Base-by-base conservation (phyloP, 2,113 vertebrate genomes). In the Oncorhynchus tshawytscha region DNA sequence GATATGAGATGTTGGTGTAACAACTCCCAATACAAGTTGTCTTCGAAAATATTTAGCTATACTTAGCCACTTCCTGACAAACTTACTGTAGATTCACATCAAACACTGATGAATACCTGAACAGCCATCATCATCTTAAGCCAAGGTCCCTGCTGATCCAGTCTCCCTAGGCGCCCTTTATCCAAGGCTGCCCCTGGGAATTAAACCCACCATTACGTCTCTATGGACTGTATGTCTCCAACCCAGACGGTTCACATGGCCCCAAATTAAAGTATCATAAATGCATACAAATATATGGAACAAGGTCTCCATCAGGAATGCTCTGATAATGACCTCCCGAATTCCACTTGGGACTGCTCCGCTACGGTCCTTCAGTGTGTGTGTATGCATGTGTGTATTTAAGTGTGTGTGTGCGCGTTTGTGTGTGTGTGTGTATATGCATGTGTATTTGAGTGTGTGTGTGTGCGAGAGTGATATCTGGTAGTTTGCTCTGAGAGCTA, bases 71-170 rank as follows among this genome's bases (percentile, higher is more conserved):
- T 15, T 4, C 62, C 8, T 25, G 5, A 22, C 9, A 65, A 22
- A 65, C 24, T 2, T 6, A 65, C 62, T 25, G 8, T 24, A 65
- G 18, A 18, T 24, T 24, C 62, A 65, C 22, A 8, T 25, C n/a
- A 24, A 24, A 65, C 18, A 11, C n/a, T 25, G 8, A 89, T 75
- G 73, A 25, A 83, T 89, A 88, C 39, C 2, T 86, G 62, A 25
- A 6, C 62, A 65, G 62, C 85, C 88, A 91, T 54, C 49, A 54
- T 89, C 88, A 86, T 89, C 90, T 90, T 89, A 86, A 90, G 88
- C 67, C 81, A 83, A 89, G 87, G 39, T 45, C 39, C 39, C 39
- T 45, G 39, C 39, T 45, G 39, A 9, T 88, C 85, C 86, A 82
- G 78, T 81, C 51, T 74, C 76, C 74, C 67, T 16, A 54, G 16